Evolutionary conservation across 2,113 vertebrate genomes (phyloP).

Genomic region (Phalacrocorax aristotelis): DNA sequence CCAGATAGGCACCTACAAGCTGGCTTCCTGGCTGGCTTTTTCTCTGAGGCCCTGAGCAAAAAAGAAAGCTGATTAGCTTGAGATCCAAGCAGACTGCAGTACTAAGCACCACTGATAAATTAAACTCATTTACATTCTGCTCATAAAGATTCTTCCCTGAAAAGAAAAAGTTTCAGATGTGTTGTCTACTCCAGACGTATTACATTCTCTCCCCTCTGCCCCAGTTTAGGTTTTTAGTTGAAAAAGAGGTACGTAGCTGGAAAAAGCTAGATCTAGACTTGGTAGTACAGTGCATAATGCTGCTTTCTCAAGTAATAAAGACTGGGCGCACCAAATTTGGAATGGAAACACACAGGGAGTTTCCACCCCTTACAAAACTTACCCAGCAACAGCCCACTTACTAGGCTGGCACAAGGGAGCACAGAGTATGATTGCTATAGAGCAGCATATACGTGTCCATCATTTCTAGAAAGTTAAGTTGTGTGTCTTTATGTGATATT

Average conservation of each 20-base stretch:
- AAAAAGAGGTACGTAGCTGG: not conserved
- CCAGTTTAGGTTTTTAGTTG: not conserved
- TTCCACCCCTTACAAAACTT: not conserved
- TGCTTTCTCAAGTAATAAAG: not conserved
- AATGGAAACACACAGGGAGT: not conserved
- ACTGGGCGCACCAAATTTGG: not conserved
- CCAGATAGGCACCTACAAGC: conserved; percentile 25
- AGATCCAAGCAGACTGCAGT: not conserved
- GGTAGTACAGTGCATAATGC: not conserved
- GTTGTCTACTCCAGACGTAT: not conserved
- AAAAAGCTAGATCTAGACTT: not conserved
- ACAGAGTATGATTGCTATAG: not conserved
- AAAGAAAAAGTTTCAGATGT: not conserved
- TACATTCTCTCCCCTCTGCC: not conserved
- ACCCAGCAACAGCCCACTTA: not conserved
- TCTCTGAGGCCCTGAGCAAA: not conserved
- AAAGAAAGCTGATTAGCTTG: conserved; percentile 34
- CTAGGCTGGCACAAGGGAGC: not conserved
- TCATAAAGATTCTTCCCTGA: not conserved
- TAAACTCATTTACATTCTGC: conserved; percentile 27
- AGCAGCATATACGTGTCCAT: not conserved
- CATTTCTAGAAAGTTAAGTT: not conserved
- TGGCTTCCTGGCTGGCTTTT: conserved; percentile 4
- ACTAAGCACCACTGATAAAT: conserved; percentile 9
- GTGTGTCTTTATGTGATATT: not conserved